These are phyloP conservation scores for Ellobium chinense DNA, from an alignment of 2,888 invertebrate genomes.

Conservation along the genomic window DNA sequence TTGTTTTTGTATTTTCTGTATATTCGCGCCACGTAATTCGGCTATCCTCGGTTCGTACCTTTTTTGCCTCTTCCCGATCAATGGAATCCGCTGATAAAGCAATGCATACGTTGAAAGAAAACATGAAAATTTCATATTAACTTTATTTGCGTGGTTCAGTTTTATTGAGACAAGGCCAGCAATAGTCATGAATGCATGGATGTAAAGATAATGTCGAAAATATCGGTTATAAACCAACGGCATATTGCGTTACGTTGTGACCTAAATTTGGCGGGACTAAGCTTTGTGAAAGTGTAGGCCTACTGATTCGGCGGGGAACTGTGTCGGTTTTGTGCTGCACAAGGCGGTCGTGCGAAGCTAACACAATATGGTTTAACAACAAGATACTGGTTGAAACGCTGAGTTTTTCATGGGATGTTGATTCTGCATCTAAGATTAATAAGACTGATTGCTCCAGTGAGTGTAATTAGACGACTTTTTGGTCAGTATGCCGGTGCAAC, in stretches of 20 bases:
- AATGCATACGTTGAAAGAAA: slow-evolving; percentile 19
- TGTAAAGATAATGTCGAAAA: not conserved
- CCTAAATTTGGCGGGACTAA: slow-evolving; percentile 44
- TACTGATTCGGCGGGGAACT: slow-evolving; percentile 43
- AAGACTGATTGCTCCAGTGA: too few relatives aligned
- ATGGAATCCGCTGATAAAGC: slow-evolving; percentile 36
- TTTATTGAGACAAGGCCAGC: not conserved
- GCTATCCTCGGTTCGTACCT: slow-evolving; percentile 31
- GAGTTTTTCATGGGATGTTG: not conserved
- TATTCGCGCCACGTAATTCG: slow-evolving; percentile 35
- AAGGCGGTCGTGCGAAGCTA: not conserved
- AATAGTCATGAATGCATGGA: not conserved
- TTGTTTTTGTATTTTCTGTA: slow-evolving; percentile 31
- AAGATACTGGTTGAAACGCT: not conserved
- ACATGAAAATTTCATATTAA: not conserved
- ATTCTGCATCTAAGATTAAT: too few relatives aligned
- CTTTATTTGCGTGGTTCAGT: not conserved
- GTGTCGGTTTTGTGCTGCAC: not conserved
- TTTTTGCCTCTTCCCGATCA: slow-evolving; percentile 26
- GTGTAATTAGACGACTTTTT: too few relatives aligned
- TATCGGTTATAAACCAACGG: not conserved
- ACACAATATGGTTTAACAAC: not conserved
- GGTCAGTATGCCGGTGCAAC: too few relatives aligned
- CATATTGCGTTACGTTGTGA: slow-evolving; percentile 27
- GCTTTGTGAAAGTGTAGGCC: slow-evolving; percentile 40